Conservation (phyloP, 2,888 invertebrate genomes). For the Geophilus truncorum region DNA sequence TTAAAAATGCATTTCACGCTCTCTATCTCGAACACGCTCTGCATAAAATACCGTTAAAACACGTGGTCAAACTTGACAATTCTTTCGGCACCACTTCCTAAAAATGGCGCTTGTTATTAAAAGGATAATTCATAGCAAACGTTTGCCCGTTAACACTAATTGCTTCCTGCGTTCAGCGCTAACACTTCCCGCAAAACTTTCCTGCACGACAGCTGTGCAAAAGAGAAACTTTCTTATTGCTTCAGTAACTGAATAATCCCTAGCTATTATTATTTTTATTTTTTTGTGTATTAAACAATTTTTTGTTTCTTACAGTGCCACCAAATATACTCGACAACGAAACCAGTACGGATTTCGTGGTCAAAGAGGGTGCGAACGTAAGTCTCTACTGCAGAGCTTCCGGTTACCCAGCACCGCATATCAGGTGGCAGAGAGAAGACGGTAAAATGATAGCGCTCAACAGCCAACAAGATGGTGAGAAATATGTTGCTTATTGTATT, state of each 20-base stretch:
- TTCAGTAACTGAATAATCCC: background rate
- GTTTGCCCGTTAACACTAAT: background rate
- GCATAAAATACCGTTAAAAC: background rate
- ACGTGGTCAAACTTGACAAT: background rate
- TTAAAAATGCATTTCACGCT: background rate
- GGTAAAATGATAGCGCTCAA: constrained; percentile 55
- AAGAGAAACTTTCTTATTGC: background rate
- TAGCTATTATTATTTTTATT: background rate
- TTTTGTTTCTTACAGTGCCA: constrained; percentile 61
- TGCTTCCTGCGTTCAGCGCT: background rate
- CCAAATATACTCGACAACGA: constrained; percentile 82
- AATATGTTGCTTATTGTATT: too few relatives aligned
- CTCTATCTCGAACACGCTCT: background rate
- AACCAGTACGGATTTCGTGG: constrained; percentile 86
- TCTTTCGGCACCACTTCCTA: background rate
- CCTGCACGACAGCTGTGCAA: background rate
- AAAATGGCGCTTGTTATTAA: background rate
- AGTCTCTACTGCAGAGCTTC: constrained; percentile 80
- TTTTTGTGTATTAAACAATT: too few relatives aligned
- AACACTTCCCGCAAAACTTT: background rate
- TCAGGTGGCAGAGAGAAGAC: constrained; percentile 87
- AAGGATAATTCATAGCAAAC: background rate
- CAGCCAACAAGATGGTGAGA: background rate
- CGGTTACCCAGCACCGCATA: constrained; percentile 69
- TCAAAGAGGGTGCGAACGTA: constrained; percentile 81